These are phyloP conservation scores for Coreius guichenoti DNA, from an alignment of 2,797 vertebrate genomes.

Conservation along the genomic window DNA sequence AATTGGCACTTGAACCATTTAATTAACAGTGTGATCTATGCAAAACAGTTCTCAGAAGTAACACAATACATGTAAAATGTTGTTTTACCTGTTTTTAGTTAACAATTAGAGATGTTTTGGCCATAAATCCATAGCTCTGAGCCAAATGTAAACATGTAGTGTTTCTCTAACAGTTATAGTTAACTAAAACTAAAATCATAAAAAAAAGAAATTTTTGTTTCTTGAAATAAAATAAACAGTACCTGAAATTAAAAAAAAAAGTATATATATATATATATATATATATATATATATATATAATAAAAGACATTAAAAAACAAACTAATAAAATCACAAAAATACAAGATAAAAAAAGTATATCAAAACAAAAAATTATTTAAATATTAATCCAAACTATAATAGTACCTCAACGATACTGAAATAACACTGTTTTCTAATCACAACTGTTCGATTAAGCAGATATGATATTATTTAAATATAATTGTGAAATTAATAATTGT, in stretches of 20 bases:
- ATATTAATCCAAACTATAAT: background rate
- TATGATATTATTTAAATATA: too few species aligned
- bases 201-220: too few species aligned
- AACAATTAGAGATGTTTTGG: background rate
- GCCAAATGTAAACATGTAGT: constrained; percentile 14
- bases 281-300: too few species aligned
- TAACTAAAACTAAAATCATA: background rate
- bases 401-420: background rate
- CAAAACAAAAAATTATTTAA: background rate
- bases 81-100: background rate
- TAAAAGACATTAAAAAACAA: background rate
- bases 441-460: background rate
- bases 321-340: background rate
- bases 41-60: background rate
- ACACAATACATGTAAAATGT: constrained; percentile 21
- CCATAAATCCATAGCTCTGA: constrained; percentile 1
- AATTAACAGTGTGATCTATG: constrained; percentile 42
- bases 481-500: too few species aligned
- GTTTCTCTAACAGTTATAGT: background rate
- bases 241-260: too few species aligned
- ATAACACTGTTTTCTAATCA: background rate
- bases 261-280: too few species aligned
- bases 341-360: background rate
- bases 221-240: too few species aligned
- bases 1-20: constrained; percentile 66